Evolutionary conservation across 2,113 vertebrate species (phyloP).

Genomic region (Pteropus alecto): DNA sequence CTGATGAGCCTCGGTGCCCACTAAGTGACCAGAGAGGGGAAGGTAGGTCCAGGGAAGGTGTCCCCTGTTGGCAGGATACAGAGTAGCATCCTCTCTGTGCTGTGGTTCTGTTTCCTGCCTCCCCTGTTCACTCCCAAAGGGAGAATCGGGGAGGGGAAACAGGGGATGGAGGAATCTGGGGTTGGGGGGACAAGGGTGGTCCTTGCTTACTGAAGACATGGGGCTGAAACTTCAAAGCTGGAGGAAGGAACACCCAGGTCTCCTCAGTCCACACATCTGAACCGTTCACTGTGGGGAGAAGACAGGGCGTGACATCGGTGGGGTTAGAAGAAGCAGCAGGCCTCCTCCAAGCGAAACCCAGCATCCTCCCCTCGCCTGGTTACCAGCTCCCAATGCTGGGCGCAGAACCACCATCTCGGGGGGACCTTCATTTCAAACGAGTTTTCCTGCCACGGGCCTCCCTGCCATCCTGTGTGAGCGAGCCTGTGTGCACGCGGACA

Average conservation of each 20-base stretch:
- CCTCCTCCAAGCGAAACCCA: accelerated
- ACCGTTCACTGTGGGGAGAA: accelerated
- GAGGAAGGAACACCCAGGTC: background rate
- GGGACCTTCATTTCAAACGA: background rate
- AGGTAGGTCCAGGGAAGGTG: background rate
- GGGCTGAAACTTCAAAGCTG: background rate
- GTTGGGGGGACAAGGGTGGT: background rate
- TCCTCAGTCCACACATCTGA: background rate
- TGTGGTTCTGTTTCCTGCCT: accelerated
- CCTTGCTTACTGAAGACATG: background rate
- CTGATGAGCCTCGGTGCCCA: background rate
- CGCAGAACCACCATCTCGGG: accelerated
- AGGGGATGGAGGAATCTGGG: background rate
- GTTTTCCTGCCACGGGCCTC: background rate
- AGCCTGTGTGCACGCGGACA: accelerated
- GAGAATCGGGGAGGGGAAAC: background rate
- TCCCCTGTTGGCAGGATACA: background rate
- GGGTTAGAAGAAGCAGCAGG: background rate
- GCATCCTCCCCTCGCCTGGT: accelerated
- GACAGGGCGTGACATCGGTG: too few species aligned
- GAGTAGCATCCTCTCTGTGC: background rate
- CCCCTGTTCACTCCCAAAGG: background rate
- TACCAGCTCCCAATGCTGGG: background rate
- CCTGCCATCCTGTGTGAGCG: background rate
- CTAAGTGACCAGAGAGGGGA: background rate